phyloP scores from a whole-genome alignment of 2,888 invertebrate genomes.

The Pachymerium ferrugineum region DNA sequence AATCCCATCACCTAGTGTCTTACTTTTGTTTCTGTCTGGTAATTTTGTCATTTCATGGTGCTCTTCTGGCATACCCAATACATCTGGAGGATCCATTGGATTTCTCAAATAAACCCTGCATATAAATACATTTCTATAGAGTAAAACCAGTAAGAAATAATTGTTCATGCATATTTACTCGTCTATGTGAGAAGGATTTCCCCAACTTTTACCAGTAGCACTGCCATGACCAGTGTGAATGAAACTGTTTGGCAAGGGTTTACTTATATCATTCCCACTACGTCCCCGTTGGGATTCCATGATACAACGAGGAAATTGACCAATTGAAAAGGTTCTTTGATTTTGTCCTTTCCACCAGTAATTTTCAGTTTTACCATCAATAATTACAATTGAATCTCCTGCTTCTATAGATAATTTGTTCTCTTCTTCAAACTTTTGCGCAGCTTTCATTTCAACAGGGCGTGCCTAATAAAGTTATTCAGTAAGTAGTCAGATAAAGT shows the following conservation, averaged over 20 bases:
- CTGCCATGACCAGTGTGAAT: slow-evolving; percentile 64
- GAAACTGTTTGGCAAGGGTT: slow-evolving; percentile 71
- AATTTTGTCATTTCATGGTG: slow-evolving; percentile 43
- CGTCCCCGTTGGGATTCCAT: slow-evolving; percentile 66
- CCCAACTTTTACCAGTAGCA: slow-evolving; percentile 75
- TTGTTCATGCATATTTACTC: slow-evolving; percentile 48
- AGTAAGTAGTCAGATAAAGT: neutral
- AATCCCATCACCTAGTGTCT: slow-evolving; percentile 37
- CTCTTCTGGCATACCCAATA: slow-evolving; percentile 49
- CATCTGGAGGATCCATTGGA: slow-evolving; percentile 66
- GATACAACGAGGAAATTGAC: slow-evolving; percentile 74
- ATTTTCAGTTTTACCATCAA: slow-evolving; percentile 73
- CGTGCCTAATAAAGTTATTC: slow-evolving; percentile 49
- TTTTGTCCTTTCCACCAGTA: slow-evolving; percentile 97
- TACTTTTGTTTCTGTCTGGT: slow-evolving; percentile 51
- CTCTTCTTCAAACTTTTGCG: slow-evolving; percentile 61
- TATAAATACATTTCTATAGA: neutral
- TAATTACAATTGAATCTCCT: slow-evolving; percentile 78
- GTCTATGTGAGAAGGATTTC: slow-evolving; percentile 71
- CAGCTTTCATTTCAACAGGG: slow-evolving; percentile 63
- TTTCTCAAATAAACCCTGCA: slow-evolving; percentile 62
- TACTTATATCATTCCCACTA: slow-evolving; percentile 66
- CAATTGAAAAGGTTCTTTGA: slow-evolving; percentile 79
- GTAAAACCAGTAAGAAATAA: neutral
- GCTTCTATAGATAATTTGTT: slow-evolving; percentile 71